A percentile compares a stretch with the other conserved stretches of the same genome.
These are phyloP conservation scores for Leptodactylus fuscus DNA, from an alignment of 2,113 vertebrate genomes.

Conservation along the genomic window DNA sequence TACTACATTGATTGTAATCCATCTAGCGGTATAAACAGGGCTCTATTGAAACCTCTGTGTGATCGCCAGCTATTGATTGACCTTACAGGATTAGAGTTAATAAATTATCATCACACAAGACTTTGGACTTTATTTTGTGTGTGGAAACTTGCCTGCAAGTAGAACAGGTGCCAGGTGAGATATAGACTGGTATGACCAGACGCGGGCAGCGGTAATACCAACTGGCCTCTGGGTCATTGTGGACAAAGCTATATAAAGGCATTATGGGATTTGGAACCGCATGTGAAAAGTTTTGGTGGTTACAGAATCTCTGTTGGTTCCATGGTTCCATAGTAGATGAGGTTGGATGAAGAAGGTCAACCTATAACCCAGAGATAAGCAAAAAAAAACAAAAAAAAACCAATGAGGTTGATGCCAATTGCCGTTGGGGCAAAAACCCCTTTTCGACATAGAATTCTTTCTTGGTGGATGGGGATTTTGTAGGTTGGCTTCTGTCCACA, in stretches of 20 bases:
- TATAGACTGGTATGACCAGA: background rate
- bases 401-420: no score
- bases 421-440: no score
- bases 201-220: background rate
- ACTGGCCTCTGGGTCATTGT: background rate
- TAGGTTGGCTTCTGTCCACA: no score
- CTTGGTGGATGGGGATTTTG: no score
- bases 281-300: background rate
- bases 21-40: background rate
- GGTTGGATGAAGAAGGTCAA: no score
- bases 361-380: no score
- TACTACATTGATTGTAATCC: slow-evolving; percentile 31
- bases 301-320: no score
- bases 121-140: slow-evolving; percentile 52
- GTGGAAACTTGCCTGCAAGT: slow-evolving; percentile 8
- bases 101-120: slow-evolving; percentile 29
- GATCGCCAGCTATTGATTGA: slow-evolving; percentile 46
- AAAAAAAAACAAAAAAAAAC: no score
- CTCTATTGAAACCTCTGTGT: background rate
- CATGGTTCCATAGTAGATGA: no score
- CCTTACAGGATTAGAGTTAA: slow-evolving; percentile 49
- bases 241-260: background rate
- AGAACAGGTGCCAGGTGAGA: background rate
- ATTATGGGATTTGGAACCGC: background rate
- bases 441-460: no score